Evolutionary conservation across 2,888 invertebrate genomes (phyloP), one percentile per base, ranked within the genome.

Genomic region (Cryptosula pallasiana): DNA sequence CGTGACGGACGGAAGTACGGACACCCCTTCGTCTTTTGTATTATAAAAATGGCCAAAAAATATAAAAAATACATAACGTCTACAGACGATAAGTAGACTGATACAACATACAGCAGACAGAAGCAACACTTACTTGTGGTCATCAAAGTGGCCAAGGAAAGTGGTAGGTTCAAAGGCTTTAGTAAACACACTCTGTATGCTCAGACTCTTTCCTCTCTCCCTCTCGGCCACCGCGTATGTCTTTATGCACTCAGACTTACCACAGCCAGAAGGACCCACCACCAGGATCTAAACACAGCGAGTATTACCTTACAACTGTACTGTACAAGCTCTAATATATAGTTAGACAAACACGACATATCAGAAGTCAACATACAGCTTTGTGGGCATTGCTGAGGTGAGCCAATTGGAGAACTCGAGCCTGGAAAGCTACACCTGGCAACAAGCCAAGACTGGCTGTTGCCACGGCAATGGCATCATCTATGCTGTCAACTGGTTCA

Each of bases 171-270:
- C 35, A 9, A 82, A 77, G 55, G 83, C 81, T 74, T 83, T 83
- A 55, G 81, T 79, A 75, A 81, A 83, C 55, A 83, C 75, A 69
- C 80, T 82, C 76, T 83, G 82, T 1, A 83, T 77, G 71, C 77
- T 79, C 73, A 82, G 79, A 27, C 76, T 78, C 71, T 82, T 81
- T 16, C 83, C 82, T 57, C 80, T 75, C 71, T 82, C 81, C 71
- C 80, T 74, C 76, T 83, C 82, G 1, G 82, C 81, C 63, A 82
- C 79, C 29, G 82, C 81, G 76, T 79, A 83, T 35, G 83, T 82
- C 76, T 83, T 83, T 73, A 83, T 83, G 73, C 81, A 81, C 72
- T 81, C 81, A 77, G 81, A 81, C 73, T 83, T 83, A 72, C 83
- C 83, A 78, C 82, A 83, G 23, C 81, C 82, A 29, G 82, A 77